phyloP scores from a whole-genome alignment of 2,113 vertebrate species.

The Scolopax mira region DNA sequence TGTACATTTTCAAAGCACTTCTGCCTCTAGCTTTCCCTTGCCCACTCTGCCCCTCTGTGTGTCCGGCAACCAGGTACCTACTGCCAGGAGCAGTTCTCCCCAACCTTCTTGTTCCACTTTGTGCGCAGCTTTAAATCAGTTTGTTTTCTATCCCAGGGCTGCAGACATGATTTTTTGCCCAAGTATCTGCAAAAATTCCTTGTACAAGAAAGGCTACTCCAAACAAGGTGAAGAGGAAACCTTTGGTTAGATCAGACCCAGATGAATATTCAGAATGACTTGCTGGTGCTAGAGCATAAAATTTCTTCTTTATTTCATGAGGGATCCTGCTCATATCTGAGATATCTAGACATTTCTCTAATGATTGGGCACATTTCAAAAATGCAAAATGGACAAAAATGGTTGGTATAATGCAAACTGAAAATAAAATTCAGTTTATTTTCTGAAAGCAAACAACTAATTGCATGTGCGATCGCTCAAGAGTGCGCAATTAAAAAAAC shows the following conservation, averaged over 20 bases:
- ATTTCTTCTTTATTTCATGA: background rate
- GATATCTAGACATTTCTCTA: background rate
- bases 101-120: background rate
- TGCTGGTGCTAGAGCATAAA: background rate
- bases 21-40: background rate
- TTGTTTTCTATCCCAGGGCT: background rate
- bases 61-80: background rate
- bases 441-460: conserved; percentile 1
- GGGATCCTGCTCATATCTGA: background rate
- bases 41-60: background rate
- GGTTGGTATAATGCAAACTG: background rate
- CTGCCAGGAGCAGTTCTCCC: background rate
- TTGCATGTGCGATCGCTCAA: background rate
- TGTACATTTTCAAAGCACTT: background rate
- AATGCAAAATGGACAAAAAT: background rate
- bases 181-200: background rate
- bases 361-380: background rate
- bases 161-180: background rate
- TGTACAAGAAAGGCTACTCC: background rate
- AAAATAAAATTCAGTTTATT: too few relatives aligned
- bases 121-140: background rate
- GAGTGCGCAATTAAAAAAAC: background rate
- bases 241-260: background rate
- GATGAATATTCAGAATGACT: background rate
- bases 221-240: background rate